Evolutionary conservation across 2,888 invertebrate genomes (phyloP), one percentile per base, ranked within the genome.

Genomic region (Phyto melanocephala): DNA sequence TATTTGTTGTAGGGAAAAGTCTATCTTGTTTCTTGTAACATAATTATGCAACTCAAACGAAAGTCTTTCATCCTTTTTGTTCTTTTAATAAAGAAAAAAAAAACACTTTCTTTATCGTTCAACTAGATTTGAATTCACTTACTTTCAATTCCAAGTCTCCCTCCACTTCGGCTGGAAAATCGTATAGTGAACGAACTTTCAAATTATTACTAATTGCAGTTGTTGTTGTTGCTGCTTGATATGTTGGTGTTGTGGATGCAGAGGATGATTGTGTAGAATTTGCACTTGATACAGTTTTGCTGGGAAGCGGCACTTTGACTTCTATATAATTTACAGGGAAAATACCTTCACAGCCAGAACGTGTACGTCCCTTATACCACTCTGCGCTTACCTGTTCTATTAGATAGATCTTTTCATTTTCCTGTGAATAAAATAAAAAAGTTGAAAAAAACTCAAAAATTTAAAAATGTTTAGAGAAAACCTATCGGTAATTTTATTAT

Each of bases 281-380:
- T 60, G 45, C 40, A 37, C 35, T 75, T 20, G 50, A 40, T 52
- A 37, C 47, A 42, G 83, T 75, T 67, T 88, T 88, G 84, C 91
- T 92, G 33, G 93, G 92, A 17, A 96, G 90, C 71, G 96, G 95
- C 84, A 95, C 93, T 89, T 94, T 94, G 56, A 97, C 92, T 86
- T 96, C 94, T 84, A 97, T 93, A 91, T 95, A 97, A 90, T 94
- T 95, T 22, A 93, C 92, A 1, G 97, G 97, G 91, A 97, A 97
- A 85, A 97, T 94, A 45, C 97, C 97, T 89, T 95, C 94, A 78
- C 92, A 92, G 80, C 94, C 94, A 85, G 90, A 91, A 71, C 93
- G 93, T 70, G 95, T 91, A 85, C 93, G 93, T 6, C 97, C 97
- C 88, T 93, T 94, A 84, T 95, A 91, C 97, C 97, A 98, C 85